These are phyloP conservation scores for Melanotaenia duboulayi DNA, from an alignment of 2,113 vertebrate genomes.

Conservation along the genomic window DNA sequence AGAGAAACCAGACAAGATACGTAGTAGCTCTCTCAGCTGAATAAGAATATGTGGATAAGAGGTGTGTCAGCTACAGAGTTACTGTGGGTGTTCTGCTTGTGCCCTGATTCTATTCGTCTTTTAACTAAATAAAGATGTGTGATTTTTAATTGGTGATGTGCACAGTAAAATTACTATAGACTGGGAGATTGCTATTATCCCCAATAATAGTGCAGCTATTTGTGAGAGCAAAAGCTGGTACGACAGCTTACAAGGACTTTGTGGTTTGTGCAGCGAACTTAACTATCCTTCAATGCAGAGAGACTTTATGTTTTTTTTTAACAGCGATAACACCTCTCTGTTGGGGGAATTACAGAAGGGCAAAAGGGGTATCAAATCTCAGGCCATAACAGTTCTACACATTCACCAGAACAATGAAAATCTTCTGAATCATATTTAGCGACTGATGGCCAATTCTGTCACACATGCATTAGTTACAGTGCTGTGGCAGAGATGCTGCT, in stretches of 20 bases:
- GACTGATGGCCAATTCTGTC: slow-evolving; percentile 66
- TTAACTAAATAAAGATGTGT: slow-evolving; percentile 60
- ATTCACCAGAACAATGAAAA: slow-evolving; percentile 65
- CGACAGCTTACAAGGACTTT: slow-evolving; percentile 49
- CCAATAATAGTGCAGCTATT: slow-evolving; percentile 31
- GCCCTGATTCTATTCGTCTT: slow-evolving; percentile 48
- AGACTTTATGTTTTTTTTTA: slow-evolving; percentile 20
- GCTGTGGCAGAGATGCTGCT: slow-evolving; percentile 50
- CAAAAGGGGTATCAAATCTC: slow-evolving; percentile 11
- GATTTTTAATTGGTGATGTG: slow-evolving; percentile 40
- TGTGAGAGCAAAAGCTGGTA: slow-evolving; percentile 17
- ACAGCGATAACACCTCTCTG: slow-evolving; percentile 27
- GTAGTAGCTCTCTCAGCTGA: slow-evolving; percentile 64
- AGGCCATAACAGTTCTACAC: slow-evolving; percentile 48
- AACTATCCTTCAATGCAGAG: slow-evolving; percentile 14
- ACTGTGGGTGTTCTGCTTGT: slow-evolving; percentile 37
- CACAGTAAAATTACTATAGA: slow-evolving; percentile 32
- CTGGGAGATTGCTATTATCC: slow-evolving; percentile 32
- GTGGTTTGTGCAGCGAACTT: slow-evolving; percentile 25
- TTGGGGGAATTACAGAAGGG: slow-evolving; percentile 27
- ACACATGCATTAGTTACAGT: slow-evolving; percentile 73
- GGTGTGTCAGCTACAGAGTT: slow-evolving; percentile 29
- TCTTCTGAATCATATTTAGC: slow-evolving; percentile 65
- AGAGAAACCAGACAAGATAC: slow-evolving; percentile 59
- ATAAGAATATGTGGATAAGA: slow-evolving; percentile 65